Conservation (phyloP, 2,797 vertebrate genomes). For the Sebastiscus albofasciatus region DNA sequence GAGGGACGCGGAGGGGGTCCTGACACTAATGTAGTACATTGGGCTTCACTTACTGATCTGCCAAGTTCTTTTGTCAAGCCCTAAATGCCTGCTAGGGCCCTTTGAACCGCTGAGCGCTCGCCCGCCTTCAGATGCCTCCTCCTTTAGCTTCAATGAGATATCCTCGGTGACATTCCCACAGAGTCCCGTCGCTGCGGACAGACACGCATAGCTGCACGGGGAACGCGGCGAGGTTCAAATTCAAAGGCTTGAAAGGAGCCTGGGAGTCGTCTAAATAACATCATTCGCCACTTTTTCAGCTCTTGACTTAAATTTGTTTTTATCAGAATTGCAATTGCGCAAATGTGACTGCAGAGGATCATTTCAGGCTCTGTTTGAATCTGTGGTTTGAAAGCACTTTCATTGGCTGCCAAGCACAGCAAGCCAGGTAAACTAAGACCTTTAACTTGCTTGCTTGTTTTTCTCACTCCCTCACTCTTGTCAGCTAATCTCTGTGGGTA, state of each 20-base stretch:
- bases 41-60: conserved; percentile 86
- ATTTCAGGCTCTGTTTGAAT: conserved; percentile 24
- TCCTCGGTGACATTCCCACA: conserved; percentile 77
- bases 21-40: conserved; percentile 87
- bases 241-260: conserved; percentile 64
- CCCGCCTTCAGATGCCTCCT: conserved; percentile 72
- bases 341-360: conserved; percentile 15
- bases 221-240: conserved; percentile 60
- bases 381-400: conserved; percentile 61
- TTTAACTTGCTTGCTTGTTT: conserved; percentile 75
- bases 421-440: conserved; percentile 78
- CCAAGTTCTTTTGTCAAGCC: conserved; percentile 85
- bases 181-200: conserved; percentile 68
- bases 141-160: conserved; percentile 73
- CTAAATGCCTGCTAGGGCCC: conserved; percentile 83
- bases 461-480: conserved; percentile 74
- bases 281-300: conserved; percentile 23
- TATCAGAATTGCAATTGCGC: conserved; percentile 16
- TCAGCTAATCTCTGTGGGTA: conserved; percentile 79
- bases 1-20: conserved; percentile 80
- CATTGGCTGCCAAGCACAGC: conserved; percentile 63
- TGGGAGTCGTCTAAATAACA: conserved; percentile 40
- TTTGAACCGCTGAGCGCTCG: conserved; percentile 83
- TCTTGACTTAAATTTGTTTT: conserved; percentile 24
- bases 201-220: conserved; percentile 66